Conservation (phyloP, 1,140 invertebrate species). For the Drosophila cardini region DNA sequence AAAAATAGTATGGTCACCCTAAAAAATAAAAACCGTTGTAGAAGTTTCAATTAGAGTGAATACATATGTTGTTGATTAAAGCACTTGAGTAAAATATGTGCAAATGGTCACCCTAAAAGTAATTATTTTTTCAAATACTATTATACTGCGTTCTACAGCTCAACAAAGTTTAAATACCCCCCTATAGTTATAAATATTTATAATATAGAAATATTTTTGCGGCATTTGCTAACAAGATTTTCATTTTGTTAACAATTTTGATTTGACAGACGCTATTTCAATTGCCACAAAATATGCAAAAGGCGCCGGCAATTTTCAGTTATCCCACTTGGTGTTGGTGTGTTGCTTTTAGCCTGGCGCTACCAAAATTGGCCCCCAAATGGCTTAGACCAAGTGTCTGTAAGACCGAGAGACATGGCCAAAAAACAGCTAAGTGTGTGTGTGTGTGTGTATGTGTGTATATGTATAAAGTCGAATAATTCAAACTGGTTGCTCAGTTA, state of each 20-base stretch:
- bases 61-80: too few relatives aligned
- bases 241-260: slow-evolving; percentile 67
- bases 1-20: too few relatives aligned
- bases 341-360: slow-evolving; percentile 53
- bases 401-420: slow-evolving; percentile 28
- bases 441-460: neutral
- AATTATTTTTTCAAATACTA: too few relatives aligned
- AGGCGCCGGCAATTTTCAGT: slow-evolving; percentile 48
- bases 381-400: slow-evolving; percentile 11
- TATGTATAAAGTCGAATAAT: slow-evolving; percentile 42
- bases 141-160: neutral
- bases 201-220: slow-evolving; percentile 54
- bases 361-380: slow-evolving; percentile 68
- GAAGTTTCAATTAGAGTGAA: too few relatives aligned
- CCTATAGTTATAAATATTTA: neutral
- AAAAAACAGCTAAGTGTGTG: neutral
- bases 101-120: too few relatives aligned
- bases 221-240: slow-evolving; percentile 71
- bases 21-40: too few relatives aligned
- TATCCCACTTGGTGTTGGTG: slow-evolving; percentile 29
- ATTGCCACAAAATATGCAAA: slow-evolving; percentile 64
- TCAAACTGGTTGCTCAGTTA: slow-evolving; percentile 57
- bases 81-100: too few relatives aligned
- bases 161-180: neutral
- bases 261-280: slow-evolving; percentile 72